These are phyloP conservation scores for Lophotriccus pileatus DNA, from an alignment of 2,797 vertebrate genomes.

Conservation along the genomic window DNA sequence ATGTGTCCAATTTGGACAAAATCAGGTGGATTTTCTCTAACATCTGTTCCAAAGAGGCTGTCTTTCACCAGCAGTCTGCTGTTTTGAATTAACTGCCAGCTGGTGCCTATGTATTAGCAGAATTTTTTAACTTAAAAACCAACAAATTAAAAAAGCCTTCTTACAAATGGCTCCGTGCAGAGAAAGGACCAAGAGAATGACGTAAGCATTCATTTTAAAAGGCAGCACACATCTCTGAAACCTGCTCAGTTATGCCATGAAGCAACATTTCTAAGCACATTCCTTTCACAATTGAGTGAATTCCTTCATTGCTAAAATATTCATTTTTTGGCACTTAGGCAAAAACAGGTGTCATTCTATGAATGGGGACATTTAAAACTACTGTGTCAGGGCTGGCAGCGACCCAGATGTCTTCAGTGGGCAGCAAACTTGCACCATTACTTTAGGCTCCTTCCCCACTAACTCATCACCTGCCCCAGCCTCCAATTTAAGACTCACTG, in stretches of 20 bases:
- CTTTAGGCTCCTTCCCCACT: not conserved
- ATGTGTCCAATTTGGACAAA: not conserved
- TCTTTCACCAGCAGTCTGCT: not conserved
- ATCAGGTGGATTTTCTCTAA: not conserved
- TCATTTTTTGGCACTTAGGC: conserved; percentile 20
- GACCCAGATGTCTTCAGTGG: not conserved
- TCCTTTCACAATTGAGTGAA: conserved; percentile 38
- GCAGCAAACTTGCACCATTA: not conserved
- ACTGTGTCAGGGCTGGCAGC: not conserved
- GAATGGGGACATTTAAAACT: conserved; percentile 45
- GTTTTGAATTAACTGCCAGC: conserved; percentile 11
- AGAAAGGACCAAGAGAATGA: not conserved
- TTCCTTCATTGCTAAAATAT: conserved; percentile 31
- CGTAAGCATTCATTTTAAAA: not conserved
- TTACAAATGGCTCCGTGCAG: not conserved
- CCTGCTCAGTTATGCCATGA: not conserved
- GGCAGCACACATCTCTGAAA: conserved; percentile 6
- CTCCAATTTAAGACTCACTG: not conserved
- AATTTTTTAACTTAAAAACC: not conserved
- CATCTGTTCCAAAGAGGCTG: not conserved
- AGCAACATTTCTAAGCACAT: conserved; percentile 1
- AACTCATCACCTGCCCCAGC: not conserved
- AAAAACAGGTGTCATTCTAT: conserved; percentile 35
- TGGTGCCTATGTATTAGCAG: not conserved
- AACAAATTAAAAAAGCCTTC: not conserved